phyloP scores from a whole-genome alignment of 92 coral and sea anemone genomes.

The Parazoanthus darwini region DNA sequence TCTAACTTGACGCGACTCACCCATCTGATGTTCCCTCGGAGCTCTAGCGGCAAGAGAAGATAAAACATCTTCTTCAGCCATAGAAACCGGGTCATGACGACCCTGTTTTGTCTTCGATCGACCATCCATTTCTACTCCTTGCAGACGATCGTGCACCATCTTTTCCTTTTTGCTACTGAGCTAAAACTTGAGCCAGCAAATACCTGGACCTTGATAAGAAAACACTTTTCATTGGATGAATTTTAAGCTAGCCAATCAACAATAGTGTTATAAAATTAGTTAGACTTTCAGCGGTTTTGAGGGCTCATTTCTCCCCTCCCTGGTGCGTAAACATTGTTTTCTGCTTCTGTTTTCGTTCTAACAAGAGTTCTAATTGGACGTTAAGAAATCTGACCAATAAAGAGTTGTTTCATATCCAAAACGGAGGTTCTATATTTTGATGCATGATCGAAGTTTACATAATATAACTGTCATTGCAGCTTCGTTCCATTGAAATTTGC shows the following conservation, averaged over 20 bases:
- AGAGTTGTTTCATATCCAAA: slow-evolving; percentile 12
- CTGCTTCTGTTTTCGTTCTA: neutral
- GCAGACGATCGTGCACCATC: slow-evolving; percentile 83
- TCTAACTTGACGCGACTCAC: slow-evolving; percentile 41
- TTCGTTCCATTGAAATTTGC: neutral
- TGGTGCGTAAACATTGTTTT: neutral
- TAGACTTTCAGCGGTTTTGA: slow-evolving; percentile 9
- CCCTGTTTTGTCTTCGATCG: slow-evolving; percentile 54
- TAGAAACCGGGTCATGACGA: slow-evolving; percentile 39
- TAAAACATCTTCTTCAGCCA: slow-evolving; percentile 71
- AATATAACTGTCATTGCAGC: slow-evolving; percentile 12
- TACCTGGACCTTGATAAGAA: neutral
- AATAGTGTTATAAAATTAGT: neutral
- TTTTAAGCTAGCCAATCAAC: slow-evolving; percentile 2
- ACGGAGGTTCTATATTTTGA: slow-evolving; percentile 14
- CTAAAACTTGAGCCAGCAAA: slow-evolving; percentile 31
- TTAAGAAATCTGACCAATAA: neutral
- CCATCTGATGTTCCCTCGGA: slow-evolving; percentile 83
- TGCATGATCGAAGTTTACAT: slow-evolving; percentile 2
- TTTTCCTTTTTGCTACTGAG: slow-evolving; percentile 36
- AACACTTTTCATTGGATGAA: slow-evolving; percentile 13
- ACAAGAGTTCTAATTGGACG: slow-evolving; percentile 28
- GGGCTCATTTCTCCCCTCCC: neutral
- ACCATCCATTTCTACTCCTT: slow-evolving; percentile 65
- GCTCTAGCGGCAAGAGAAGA: slow-evolving; percentile 66